Evolutionary conservation across 2,113 vertebrate genomes (phyloP).

Genomic region (Galbula dea): DNA sequence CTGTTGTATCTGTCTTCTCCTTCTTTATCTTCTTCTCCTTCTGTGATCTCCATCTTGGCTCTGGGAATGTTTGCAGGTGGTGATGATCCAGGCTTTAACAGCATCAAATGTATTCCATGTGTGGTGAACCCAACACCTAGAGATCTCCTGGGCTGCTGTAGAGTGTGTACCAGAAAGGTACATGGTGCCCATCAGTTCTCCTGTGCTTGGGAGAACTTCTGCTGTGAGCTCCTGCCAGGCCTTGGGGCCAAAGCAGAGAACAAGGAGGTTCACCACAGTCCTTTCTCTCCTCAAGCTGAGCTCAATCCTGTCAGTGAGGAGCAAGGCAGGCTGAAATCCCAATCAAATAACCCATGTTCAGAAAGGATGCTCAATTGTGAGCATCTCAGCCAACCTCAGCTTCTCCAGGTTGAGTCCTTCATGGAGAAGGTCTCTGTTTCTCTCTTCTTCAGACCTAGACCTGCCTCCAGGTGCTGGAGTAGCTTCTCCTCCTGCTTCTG

Average conservation of each 20-base stretch:
- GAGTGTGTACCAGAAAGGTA: background rate
- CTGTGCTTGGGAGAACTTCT: background rate
- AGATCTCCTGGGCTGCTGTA: background rate
- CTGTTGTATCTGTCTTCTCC: background rate
- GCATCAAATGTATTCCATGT: accelerated
- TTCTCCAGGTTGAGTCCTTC: background rate
- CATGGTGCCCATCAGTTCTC: accelerated
- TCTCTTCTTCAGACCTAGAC: too few species aligned
- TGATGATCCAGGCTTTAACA: background rate
- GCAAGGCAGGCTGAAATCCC: background rate
- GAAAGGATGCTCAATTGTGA: background rate
- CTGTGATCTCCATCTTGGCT: background rate
- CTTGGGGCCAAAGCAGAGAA: background rate
- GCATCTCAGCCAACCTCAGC: accelerated
- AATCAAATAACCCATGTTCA: accelerated
- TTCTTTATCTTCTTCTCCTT: background rate
- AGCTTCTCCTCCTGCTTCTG: background rate
- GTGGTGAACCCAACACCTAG: background rate
- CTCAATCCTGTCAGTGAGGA: background rate
- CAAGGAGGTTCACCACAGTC: background rate
- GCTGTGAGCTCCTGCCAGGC: background rate
- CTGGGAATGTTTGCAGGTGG: background rate
- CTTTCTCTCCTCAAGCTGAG: background rate
- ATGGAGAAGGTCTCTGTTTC: accelerated
- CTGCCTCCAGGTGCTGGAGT: background rate